A percentile compares a stretch with the other conserved stretches of the same genome.
These are phyloP conservation scores for Eleginops maclovinus DNA, from an alignment of 2,113 vertebrate species.

Conservation along the genomic window DNA sequence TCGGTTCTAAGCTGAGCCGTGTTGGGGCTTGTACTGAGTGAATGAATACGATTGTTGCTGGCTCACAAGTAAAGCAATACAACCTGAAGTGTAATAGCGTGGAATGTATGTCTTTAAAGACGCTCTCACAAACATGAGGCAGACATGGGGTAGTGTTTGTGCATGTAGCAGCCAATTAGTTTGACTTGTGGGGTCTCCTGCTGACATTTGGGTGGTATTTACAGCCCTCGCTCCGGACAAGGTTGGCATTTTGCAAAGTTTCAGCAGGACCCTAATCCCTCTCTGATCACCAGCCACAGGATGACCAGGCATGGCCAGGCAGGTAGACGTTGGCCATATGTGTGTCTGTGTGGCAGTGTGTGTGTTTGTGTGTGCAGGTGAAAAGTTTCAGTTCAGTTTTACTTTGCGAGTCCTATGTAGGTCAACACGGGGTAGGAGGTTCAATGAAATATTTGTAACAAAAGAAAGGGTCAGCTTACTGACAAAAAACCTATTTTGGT, in stretches of 20 bases:
- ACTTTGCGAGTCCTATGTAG: too few species aligned
- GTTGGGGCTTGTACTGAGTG: not conserved
- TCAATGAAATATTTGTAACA: too few species aligned
- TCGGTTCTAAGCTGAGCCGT: conserved; percentile 2
- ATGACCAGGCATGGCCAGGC: conserved; percentile 50
- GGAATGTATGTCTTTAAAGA: conserved; percentile 49
- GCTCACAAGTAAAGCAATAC: conserved; percentile 10
- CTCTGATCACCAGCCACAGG: conserved; percentile 51
- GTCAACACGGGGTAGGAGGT: too few species aligned
- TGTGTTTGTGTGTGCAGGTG: conserved; percentile 1
- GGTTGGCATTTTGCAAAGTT: conserved; percentile 82
- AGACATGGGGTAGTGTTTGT: conserved; percentile 61
- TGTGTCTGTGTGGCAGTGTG: not conserved
- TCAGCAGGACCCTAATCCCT: conserved; percentile 67
- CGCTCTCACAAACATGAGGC: conserved; percentile 34
- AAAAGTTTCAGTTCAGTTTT: not conserved
- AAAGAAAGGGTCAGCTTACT: too few species aligned
- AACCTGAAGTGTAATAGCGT: conserved; percentile 1
- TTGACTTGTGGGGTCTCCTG: conserved; percentile 81
- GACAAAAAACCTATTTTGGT: too few species aligned
- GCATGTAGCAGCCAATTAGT: conserved; percentile 79
- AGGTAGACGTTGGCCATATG: conserved; percentile 30
- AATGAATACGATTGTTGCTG: conserved; percentile 11
- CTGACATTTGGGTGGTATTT: conserved; percentile 86
- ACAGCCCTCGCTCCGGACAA: conserved; percentile 76